A percentile compares a stretch with the other conserved stretches of the same genome.
phyloP scores from a whole-genome alignment of 2,113 vertebrate species.

The Dipodomys spectabilis region DNA sequence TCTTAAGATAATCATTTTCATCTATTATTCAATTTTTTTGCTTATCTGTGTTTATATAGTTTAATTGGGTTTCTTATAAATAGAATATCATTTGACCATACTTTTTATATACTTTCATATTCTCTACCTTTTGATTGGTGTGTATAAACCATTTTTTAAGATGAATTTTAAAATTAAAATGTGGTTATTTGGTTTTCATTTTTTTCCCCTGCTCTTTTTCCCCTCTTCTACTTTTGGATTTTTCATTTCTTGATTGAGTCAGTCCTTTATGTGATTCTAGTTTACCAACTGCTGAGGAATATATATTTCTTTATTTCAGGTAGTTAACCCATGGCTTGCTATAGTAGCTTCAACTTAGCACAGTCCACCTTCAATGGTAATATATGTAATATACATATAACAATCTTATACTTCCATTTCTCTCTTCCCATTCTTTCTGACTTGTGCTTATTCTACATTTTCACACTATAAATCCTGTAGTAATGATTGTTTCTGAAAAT shows the following conservation, averaged over 20 bases:
- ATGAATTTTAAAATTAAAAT: neutral
- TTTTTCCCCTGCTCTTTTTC: neutral
- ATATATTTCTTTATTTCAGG: conserved; percentile 3
- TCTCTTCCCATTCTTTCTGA: neutral
- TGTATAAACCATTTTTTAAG: conserved; percentile 3
- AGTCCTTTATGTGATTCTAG: neutral
- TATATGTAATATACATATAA: neutral
- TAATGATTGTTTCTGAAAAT: neutral
- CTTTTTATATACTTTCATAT: neutral
- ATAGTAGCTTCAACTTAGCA: neutral
- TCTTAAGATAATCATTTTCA: conserved; percentile 1
- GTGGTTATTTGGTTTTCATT: conserved; percentile 12
- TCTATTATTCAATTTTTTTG: neutral
- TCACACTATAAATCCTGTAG: neutral
- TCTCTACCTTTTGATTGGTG: neutral
- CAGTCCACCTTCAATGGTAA: neutral
- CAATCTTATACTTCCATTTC: neutral
- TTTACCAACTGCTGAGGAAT: neutral
- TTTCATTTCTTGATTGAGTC: neutral
- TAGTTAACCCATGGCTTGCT: neutral
- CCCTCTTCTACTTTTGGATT: neutral
- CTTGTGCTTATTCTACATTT: neutral
- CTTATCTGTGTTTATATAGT: neutral
- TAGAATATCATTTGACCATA: neutral
- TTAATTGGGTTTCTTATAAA: conserved; percentile 28